Evolutionary conservation across 2,113 vertebrate genomes (phyloP).

Genomic region (Gila orcuttii): DNA sequence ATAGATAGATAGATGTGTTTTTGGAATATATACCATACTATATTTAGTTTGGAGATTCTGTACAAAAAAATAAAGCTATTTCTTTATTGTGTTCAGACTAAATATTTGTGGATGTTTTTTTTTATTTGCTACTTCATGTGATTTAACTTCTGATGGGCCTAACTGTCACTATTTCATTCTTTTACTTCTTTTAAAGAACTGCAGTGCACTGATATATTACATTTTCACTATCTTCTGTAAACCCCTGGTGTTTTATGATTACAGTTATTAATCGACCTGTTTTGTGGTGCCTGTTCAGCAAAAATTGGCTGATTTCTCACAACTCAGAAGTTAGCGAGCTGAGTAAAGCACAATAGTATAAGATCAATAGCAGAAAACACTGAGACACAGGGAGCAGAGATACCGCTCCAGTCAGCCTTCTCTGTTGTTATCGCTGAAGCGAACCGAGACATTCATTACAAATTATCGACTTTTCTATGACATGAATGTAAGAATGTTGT

Average conservation of each 20-base stretch:
- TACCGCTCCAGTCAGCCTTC: constrained; percentile 12
- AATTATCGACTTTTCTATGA: constrained; percentile 20
- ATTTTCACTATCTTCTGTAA: neutral
- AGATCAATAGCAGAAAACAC: constrained; percentile 30
- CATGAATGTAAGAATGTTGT: neutral
- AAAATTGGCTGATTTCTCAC: constrained; percentile 23
- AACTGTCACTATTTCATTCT: neutral
- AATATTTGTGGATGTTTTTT: neutral
- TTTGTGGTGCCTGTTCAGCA: constrained; percentile 2
- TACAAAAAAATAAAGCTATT: neutral
- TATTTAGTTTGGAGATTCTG: neutral
- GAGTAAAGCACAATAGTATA: neutral
- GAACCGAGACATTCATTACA: constrained; percentile 35
- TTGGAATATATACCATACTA: no score
- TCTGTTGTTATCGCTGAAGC: constrained; percentile 19
- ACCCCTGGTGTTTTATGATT: constrained; percentile 2
- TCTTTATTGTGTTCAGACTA: neutral
- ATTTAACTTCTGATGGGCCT: neutral
- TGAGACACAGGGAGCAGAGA: neutral
- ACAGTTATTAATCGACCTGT: constrained; percentile 29
- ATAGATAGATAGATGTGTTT: no score
- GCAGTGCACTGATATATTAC: neutral
- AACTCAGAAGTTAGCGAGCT: constrained; percentile 7
- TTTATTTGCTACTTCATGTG: neutral
- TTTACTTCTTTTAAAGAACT: neutral